phyloP scores from a whole-genome alignment of 2,888 invertebrate species.

The Mellilla xanthometata region DNA sequence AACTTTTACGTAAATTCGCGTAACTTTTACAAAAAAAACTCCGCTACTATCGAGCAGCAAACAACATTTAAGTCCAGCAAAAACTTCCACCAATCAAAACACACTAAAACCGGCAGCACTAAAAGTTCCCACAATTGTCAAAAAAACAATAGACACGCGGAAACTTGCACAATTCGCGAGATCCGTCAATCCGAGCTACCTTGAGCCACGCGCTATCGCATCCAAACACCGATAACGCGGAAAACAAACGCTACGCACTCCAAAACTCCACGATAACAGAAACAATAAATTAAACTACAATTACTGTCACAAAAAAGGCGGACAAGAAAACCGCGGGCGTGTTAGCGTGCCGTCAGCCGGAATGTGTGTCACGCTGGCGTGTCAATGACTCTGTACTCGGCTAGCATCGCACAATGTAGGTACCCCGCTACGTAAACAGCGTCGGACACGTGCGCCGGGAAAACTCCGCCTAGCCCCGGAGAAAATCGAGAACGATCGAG shows the following conservation, averaged over 20 bases:
- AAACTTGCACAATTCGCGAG: constrained; percentile 42
- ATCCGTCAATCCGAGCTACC: constrained; percentile 42
- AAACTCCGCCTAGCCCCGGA: constrained; percentile 44
- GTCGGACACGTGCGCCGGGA: constrained; percentile 66
- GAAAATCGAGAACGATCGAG: constrained; percentile 39
- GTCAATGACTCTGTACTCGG: constrained; percentile 73
- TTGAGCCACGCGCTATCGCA: constrained; percentile 48
- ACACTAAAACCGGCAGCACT: constrained; percentile 17
- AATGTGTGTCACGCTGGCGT: constrained; percentile 79
- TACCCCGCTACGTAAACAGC: constrained; percentile 66
- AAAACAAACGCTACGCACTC: constrained; percentile 39
- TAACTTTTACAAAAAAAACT: no score
- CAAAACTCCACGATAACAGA: constrained; percentile 46
- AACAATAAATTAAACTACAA: constrained; percentile 50
- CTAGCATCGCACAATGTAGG: constrained; percentile 43
- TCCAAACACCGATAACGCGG: constrained; percentile 45
- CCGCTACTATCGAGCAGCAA: no score
- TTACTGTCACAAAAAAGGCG: constrained; percentile 41
- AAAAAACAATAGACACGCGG: constrained; percentile 28
- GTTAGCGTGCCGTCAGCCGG: constrained; percentile 64
- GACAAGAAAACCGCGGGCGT: constrained; percentile 61
- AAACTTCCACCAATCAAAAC: no score
- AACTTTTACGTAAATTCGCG: no score
- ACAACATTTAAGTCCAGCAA: no score
- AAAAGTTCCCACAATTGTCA: constrained; percentile 26